Evolutionary conservation across 1,140 invertebrate species (phyloP).

Genomic region (Lordiphosa stackelbergi): DNA sequence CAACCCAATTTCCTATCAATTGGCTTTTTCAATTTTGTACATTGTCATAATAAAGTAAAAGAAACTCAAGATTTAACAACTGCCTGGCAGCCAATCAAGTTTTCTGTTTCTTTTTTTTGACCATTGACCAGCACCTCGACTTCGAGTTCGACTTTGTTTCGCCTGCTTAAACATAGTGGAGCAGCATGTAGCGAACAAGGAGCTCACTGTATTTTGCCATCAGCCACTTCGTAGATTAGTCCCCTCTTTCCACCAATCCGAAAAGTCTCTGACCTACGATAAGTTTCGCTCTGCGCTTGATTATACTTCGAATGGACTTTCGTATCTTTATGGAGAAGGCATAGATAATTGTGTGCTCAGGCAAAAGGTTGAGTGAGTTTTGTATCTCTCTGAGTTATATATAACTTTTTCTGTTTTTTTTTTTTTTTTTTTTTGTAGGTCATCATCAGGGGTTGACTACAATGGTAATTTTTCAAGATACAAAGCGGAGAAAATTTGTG

Average conservation of each 20-base stretch:
- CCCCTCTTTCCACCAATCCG: background rate
- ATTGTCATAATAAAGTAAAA: constrained; percentile 55
- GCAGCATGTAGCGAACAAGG: constrained; percentile 31
- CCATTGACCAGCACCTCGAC: constrained; percentile 66
- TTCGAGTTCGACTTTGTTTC: constrained; percentile 29
- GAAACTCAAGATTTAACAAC: constrained; percentile 58
- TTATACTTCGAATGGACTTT: constrained; percentile 39
- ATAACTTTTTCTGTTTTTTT: no score
- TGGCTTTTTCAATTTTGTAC: constrained; percentile 49
- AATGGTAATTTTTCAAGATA: constrained; percentile 38
- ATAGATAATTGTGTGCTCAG: constrained; percentile 48
- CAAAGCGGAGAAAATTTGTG: constrained; percentile 28
- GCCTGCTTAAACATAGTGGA: constrained; percentile 65
- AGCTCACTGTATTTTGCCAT: constrained; percentile 43
- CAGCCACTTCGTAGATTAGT: constrained; percentile 28
- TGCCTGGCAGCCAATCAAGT: constrained; percentile 45
- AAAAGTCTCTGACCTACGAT: constrained; percentile 58
- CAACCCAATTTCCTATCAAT: constrained; percentile 67
- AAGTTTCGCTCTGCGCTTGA: constrained; percentile 57
- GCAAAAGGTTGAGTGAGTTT: constrained; percentile 2
- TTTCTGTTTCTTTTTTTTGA: constrained; percentile 34
- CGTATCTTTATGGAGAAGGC: constrained; percentile 29
- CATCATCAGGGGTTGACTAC: constrained; percentile 26
- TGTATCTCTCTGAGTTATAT: no score
- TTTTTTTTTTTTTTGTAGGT: constrained; percentile 17